Conservation (phyloP, 1,140 invertebrate species). For the Euglossa dilemma region DNA sequence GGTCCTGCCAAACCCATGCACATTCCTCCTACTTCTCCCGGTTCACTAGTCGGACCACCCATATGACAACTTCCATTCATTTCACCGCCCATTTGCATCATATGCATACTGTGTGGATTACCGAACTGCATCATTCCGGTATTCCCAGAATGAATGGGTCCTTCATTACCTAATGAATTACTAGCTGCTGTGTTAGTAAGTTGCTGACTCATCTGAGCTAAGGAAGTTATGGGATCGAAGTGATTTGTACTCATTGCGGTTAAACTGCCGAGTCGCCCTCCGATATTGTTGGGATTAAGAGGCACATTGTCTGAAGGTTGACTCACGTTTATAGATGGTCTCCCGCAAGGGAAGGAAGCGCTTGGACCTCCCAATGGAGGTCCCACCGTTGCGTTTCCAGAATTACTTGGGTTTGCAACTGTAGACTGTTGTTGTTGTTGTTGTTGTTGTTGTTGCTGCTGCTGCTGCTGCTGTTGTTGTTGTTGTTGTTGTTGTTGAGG, state of each 20-base stretch:
- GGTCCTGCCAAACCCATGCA: constrained; percentile 83
- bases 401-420: constrained; percentile 71
- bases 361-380: constrained; percentile 70
- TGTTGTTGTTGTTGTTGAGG: constrained; percentile 64
- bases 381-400: constrained; percentile 58
- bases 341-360: constrained; percentile 74
- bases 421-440: constrained; percentile 60
- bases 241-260: constrained; percentile 85
- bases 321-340: constrained; percentile 75
- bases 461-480: constrained; percentile 68
- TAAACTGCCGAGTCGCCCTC: constrained; percentile 81
- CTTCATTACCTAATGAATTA: constrained; percentile 81
- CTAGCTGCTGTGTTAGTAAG: constrained; percentile 89
- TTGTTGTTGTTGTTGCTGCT: too few species aligned
- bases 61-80: constrained; percentile 81
- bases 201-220: constrained; percentile 97
- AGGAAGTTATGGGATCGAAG: constrained; percentile 96
- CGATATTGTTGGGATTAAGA: constrained; percentile 90
- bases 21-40: constrained; percentile 82
- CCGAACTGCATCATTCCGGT: constrained; percentile 83
- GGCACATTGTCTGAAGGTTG: constrained; percentile 90
- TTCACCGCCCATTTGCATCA: constrained; percentile 83
- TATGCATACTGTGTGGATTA: constrained; percentile 81
- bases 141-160: constrained; percentile 81
- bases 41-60: constrained; percentile 67